Evolutionary conservation across 2,797 vertebrate species (phyloP).

Genomic region (Hydrolagus colliei): DNA sequence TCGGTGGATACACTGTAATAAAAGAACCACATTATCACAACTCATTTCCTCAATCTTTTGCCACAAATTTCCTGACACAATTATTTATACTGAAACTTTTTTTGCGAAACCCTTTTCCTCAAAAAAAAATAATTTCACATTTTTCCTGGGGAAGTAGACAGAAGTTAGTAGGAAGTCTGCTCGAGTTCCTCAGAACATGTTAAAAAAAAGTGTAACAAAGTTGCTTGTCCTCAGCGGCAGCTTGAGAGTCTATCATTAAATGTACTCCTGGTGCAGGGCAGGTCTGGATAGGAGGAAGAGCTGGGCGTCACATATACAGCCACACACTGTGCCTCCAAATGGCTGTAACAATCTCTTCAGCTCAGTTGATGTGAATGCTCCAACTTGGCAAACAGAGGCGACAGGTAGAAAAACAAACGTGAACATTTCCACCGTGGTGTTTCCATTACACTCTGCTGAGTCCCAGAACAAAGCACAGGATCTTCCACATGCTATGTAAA

Average conservation of each 20-base stretch:
- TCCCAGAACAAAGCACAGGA: constrained; percentile 4
- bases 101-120: constrained; percentile 29
- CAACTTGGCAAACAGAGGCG: constrained; percentile 14
- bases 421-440: constrained; percentile 1
- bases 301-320: background rate
- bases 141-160: constrained; percentile 31
- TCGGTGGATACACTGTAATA: constrained; percentile 82
- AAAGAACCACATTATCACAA: constrained; percentile 45
- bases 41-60: constrained; percentile 44
- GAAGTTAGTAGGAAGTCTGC: constrained; percentile 33
- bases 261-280: constrained; percentile 7
- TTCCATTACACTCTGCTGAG: constrained; percentile 5
- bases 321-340: constrained; percentile 8
- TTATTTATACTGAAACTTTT: constrained; percentile 27
- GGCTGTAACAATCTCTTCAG: background rate
- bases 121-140: constrained; percentile 12
- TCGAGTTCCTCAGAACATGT: constrained; percentile 31
- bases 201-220: constrained; percentile 26
- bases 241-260: constrained; percentile 28
- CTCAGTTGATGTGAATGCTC: constrained; percentile 5
- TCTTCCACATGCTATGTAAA: background rate
- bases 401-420: constrained; percentile 15
- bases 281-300: constrained; percentile 22
- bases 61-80: constrained; percentile 42
- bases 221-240: constrained; percentile 10